Base-by-base conservation (phyloP, 2,888 invertebrate species). In the Eupithecia dodoneata region DNA sequence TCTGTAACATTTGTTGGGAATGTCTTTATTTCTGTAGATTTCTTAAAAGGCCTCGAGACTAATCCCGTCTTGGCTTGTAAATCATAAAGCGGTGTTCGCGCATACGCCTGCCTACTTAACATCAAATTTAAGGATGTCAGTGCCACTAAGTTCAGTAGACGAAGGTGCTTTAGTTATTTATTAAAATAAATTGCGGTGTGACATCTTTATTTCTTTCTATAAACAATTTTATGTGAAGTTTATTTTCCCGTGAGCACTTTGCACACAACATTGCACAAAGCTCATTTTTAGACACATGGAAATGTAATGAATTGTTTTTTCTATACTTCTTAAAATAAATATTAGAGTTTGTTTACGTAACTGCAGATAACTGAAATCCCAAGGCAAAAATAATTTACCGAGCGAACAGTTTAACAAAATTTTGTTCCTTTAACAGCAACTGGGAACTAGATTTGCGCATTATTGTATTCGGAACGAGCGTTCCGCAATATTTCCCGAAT, bases 1-100 rank as follows among this genome's bases (percentile, higher is more conserved):
- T 93, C 91, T 93, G 94, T 93, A 94, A 94, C 94, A 94, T 94
- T 94, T 94, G 94, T 94, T 93, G 90, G 90, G 88, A 93, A 94
- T 93, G 94, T 93, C 93, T 93, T 94, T 93, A 94, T 94, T 93
- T 93, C 90, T 88, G 91, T 90, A 89, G 92, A 92, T 94, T 91
- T 92, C 93, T 94, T 92, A 92, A 92, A 93, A 92, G 90, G 88
- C 89, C 88, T 89, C 85, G 87, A 90, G 91, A 88, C 90, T 92
- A 91, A 93, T 93, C 91, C 89, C 85, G 87, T 88, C 89, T 92
- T 90, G 88, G 88, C 87, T 91, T 90, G 89, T 88, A 87, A 90
- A 90, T 91, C 89, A 87, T 88, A 86, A 85, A 89, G 87, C 85
- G 82, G 84, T 86, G 86, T 87, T 87, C 81, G 82, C 83, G 87